Base-by-base conservation (phyloP, 2,888 invertebrate species). In the Abrostola triplasia region DNA sequence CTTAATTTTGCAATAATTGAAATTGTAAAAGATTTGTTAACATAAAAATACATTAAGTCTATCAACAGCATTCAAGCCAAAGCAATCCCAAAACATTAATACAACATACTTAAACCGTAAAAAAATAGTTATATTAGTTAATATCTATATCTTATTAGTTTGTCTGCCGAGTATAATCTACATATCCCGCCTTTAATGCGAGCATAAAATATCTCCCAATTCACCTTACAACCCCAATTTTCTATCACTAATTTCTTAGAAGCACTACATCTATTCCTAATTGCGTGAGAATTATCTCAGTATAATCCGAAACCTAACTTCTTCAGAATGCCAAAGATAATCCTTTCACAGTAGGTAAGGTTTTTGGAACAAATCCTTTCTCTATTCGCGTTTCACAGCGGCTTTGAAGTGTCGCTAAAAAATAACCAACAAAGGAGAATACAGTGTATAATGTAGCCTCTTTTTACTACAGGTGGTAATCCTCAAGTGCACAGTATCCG, bases 381-480 rank as follows among this genome's bases (percentile, higher is more conserved):
- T 80, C 64, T 87, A 87, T 86, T 88, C 67, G 59, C 63, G 79
- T 76, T 87, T 85, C 84, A 76, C 84, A 88, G 24, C 82, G 87
- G 79, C 73, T 70, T 58, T 61, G 68, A 70, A 76, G 62, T 66
- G 61, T 76, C 61, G 77, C 71, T 81, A 87, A 83, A 90, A 91
- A 90, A 89, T 86, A 78, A 51, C 60, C 51, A 77, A 88, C 88
- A 91, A 88, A 88, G 88, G 84, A 79, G 80, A 73, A 59, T 57
- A 87, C 80, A 85, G 84, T 81, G 77, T 64, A 77, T 80, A 84
- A 84, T 81, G 73, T 79, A 70, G 67, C 79, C 51, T 53, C 84
- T 89, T 90, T 92, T 92, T 90, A 88, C 88, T 81, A 80, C 90
- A 93, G 91, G 93, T 94, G 93, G 90, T 87, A 87, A 86, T 86